These are phyloP conservation scores for Rutpela maculata DNA, from an alignment of 2,888 invertebrate species.

Conservation along the genomic window DNA sequence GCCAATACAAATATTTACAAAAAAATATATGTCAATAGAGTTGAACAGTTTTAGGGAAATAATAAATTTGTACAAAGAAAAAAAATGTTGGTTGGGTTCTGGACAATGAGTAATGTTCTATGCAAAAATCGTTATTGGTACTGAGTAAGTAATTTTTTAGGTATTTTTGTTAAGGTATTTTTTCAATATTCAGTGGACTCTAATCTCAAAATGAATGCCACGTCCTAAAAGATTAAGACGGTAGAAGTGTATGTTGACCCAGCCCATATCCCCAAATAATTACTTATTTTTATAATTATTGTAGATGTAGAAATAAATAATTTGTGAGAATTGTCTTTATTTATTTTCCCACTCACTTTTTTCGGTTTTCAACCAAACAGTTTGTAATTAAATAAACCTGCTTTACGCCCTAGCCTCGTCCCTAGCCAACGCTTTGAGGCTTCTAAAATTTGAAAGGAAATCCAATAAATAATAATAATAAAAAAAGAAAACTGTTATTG, in stretches of 20 bases:
- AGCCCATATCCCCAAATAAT: not conserved
- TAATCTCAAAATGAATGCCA: not conserved
- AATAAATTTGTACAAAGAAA: not conserved
- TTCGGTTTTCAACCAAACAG: not conserved
- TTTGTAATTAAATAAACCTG: too few relatives aligned
- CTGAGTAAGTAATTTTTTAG: not conserved
- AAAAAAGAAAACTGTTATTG: too few relatives aligned
- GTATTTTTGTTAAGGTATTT: too few relatives aligned
- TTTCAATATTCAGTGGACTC: not conserved
- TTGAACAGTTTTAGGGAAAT: too few relatives aligned
- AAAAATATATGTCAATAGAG: too few relatives aligned
- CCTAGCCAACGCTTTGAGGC: too few relatives aligned
- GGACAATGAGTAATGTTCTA: not conserved
- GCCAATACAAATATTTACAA: too few relatives aligned
- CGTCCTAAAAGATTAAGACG: not conserved
- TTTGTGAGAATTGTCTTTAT: not conserved
- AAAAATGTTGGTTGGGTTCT: not conserved
- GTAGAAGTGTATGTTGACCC: not conserved
- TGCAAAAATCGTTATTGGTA: too few relatives aligned
- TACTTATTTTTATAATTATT: conserved; percentile 27
- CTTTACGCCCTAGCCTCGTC: too few relatives aligned
- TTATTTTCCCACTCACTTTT: not conserved
- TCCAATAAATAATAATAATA: too few relatives aligned
- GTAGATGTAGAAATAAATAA: conserved; percentile 26
- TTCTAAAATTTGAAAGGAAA: too few relatives aligned